Conservation (phyloP, 2,113 vertebrate species). For the Trochalopteron elliotii region DNA sequence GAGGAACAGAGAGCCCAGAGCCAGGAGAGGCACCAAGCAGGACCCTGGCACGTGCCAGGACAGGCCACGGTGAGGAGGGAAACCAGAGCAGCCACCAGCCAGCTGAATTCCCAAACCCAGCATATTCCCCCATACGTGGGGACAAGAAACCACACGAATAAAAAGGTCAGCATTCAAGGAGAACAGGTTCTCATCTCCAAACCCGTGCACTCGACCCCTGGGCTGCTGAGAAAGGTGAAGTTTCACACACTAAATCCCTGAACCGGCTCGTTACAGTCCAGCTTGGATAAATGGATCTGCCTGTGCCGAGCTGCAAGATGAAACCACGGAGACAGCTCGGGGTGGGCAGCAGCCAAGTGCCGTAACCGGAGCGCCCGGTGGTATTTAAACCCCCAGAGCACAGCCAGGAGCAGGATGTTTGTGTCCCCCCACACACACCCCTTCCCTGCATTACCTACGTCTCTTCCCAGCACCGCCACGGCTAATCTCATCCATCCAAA, state of each 20-base stretch:
- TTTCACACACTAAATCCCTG: not conserved
- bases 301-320: not conserved
- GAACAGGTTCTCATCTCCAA: not conserved
- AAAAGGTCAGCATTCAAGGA: not conserved
- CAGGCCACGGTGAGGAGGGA: rapidly evolving
- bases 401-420: not conserved
- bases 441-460: not conserved
- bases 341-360: not conserved
- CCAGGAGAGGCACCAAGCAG: rapidly evolving
- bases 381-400: not conserved
- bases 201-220: rapidly evolving
- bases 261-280: not conserved
- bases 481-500: conserved; percentile 1
- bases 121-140: rapidly evolving
- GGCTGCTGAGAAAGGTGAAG: not conserved
- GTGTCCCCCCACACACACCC: not conserved
- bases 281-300: not conserved
- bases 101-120: not conserved
- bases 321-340: not conserved
- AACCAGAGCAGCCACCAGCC: not conserved
- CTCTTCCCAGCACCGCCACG: not conserved
- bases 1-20: not conserved
- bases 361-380: not conserved
- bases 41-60: rapidly evolving
- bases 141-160: not conserved